Conservation (phyloP, 2,113 vertebrate species). For the Crotalus viridis region DNA sequence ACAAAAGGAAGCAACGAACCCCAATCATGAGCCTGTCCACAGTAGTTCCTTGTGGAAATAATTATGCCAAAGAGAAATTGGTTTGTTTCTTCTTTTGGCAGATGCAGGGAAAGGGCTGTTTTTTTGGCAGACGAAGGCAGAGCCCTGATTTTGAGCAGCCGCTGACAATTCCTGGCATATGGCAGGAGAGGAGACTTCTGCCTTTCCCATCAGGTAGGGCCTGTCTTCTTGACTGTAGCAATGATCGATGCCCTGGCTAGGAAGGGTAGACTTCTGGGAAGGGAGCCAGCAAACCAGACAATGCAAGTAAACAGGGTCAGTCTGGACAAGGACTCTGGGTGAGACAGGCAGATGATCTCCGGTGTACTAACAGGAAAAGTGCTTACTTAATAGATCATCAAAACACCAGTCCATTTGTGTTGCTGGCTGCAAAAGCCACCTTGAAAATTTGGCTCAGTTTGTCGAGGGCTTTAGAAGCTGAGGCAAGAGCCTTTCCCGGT, state of each 20-base stretch:
- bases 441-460: conserved; percentile 31
- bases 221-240: conserved; percentile 79
- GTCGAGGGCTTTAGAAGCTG: conserved; percentile 14
- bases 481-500: neutral
- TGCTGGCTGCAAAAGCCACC: conserved; percentile 12
- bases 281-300: conserved; percentile 78
- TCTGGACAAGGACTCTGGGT: conserved; percentile 69
- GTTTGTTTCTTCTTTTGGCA: conserved; percentile 67
- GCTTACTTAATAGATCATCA: conserved; percentile 14
- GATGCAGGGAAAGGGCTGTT: conserved; percentile 70
- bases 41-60: conserved; percentile 53
- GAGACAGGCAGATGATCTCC: conserved; percentile 58
- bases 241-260: conserved; percentile 84
- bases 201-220: conserved; percentile 90
- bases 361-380: conserved; percentile 41
- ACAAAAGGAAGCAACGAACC: conserved; percentile 20
- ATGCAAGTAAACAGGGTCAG: conserved; percentile 71
- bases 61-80: conserved; percentile 56
- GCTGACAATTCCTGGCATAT: conserved; percentile 94
- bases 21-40: conserved; percentile 41
- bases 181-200: conserved; percentile 88
- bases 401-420: neutral
- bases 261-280: conserved; percentile 75
- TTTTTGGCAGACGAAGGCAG: conserved; percentile 73
- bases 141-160: conserved; percentile 85